A percentile compares a stretch with the other conserved stretches of the same genome.
These are phyloP conservation scores for Bursaphelenchus okinawaensis DNA, from an alignment of 2,888 invertebrate species.

Conservation along the genomic window DNA sequence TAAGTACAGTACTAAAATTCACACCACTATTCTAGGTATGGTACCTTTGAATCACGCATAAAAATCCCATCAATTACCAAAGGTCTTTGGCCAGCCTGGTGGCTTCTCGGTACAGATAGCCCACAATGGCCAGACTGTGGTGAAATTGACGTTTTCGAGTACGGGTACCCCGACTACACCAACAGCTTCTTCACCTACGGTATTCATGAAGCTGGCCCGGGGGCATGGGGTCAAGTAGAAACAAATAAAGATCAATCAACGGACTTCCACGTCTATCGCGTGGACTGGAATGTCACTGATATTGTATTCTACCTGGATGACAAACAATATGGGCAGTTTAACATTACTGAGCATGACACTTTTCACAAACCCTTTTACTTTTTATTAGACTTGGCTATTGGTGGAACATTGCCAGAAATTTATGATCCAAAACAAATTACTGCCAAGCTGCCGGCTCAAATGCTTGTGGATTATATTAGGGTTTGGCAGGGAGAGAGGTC, in stretches of 20 bases:
- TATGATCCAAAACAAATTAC: not conserved
- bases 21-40: not conserved
- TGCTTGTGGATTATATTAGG: not conserved
- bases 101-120: not conserved
- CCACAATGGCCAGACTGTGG: not conserved
- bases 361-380: not conserved
- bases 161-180: not conserved
- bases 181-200: not conserved
- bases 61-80: not conserved
- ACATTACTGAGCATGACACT: not conserved
- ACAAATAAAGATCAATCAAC: not conserved
- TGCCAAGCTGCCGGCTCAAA: not conserved
- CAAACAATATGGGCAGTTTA: not conserved
- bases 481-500: too few species aligned
- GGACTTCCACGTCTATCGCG: not conserved
- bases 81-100: conserved; percentile 2
- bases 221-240: too few species aligned
- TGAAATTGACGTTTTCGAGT: not conserved
- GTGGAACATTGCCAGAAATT: not conserved
- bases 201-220: not conserved
- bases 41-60: conserved; percentile 1
- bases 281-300: not conserved
- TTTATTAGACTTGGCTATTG: not conserved
- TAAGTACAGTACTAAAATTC: too few species aligned
- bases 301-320: not conserved